Percentiles rank a stretch among this genome's conserved stretches.
Evolutionary conservation across 2,113 vertebrate species (phyloP).

Genomic region (Vulpes vulpes): DNA sequence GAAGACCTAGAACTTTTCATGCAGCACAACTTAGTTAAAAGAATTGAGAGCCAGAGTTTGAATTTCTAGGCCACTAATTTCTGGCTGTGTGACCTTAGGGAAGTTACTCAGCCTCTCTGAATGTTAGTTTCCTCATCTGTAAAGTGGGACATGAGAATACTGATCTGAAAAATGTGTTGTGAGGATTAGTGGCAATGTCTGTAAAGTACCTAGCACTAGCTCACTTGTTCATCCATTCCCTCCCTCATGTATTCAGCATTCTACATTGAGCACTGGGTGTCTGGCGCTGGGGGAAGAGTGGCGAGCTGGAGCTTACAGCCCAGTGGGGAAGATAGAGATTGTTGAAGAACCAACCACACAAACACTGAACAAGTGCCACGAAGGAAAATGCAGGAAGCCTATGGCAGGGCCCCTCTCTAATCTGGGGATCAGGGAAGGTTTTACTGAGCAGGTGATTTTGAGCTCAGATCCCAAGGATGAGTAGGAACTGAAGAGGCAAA

Average conservation of each 20-base stretch:
- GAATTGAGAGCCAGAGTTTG: background rate
- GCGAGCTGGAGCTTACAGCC: background rate
- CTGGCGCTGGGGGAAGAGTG: background rate
- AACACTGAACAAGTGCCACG: background rate
- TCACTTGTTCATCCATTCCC: background rate
- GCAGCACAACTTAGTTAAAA: background rate
- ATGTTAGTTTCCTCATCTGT: background rate
- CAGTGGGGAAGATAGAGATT: background rate
- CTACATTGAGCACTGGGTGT: background rate
- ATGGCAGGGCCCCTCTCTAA: accelerated
- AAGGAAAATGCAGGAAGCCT: background rate
- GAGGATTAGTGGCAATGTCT: background rate
- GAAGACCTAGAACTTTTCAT: background rate
- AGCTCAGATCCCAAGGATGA: background rate
- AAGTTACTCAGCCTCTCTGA: background rate
- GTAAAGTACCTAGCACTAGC: background rate
- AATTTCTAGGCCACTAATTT: background rate
- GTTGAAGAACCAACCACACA: background rate
- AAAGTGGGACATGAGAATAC: background rate
- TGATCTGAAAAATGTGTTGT: background rate
- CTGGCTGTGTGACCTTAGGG: background rate
- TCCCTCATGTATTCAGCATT: background rate
- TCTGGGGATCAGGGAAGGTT: background rate
- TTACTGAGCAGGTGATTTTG: background rate
- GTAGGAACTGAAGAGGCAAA: background rate